These are phyloP conservation scores for Bombus superbus DNA, from an alignment of 1,140 invertebrate genomes.

Conservation along the genomic window DNA sequence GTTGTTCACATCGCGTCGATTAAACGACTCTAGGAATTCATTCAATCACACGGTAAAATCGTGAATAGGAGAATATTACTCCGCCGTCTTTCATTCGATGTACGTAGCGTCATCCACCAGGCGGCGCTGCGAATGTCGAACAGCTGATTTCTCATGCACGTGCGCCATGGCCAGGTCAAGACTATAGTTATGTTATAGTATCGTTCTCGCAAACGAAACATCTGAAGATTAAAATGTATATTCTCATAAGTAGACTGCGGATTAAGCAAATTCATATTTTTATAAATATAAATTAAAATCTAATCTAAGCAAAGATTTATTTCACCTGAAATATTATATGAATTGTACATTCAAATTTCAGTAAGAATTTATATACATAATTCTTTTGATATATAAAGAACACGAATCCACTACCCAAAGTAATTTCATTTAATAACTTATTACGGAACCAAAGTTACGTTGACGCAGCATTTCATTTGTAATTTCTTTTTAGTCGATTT, in stretches of 20 bases:
- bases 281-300: too few species aligned
- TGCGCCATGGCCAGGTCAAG: constrained; percentile 26
- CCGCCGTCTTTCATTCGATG: constrained; percentile 15
- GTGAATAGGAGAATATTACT: constrained; percentile 18
- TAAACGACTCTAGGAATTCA: constrained; percentile 13
- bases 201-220: not conserved
- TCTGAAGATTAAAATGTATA: not conserved
- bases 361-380: not conserved
- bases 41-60: constrained; percentile 23
- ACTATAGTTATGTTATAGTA: not conserved
- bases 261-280: too few species aligned
- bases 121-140: constrained; percentile 26
- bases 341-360: too few species aligned
- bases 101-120: constrained; percentile 24
- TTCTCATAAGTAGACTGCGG: not conserved
- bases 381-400: not conserved
- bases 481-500: not conserved
- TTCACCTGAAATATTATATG: too few species aligned
- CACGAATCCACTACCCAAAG: too few species aligned
- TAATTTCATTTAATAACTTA: not conserved
- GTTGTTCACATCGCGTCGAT: constrained; percentile 39
- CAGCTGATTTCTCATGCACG: constrained; percentile 64
- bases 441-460: not conserved
- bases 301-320: too few species aligned
- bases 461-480: not conserved